A percentile compares a stretch with the other conserved stretches of the same genome.
These are phyloP conservation scores for Luidia sarsii DNA, from an alignment of 53 echinoderm and acorn worm genomes.

Conservation along the genomic window DNA sequence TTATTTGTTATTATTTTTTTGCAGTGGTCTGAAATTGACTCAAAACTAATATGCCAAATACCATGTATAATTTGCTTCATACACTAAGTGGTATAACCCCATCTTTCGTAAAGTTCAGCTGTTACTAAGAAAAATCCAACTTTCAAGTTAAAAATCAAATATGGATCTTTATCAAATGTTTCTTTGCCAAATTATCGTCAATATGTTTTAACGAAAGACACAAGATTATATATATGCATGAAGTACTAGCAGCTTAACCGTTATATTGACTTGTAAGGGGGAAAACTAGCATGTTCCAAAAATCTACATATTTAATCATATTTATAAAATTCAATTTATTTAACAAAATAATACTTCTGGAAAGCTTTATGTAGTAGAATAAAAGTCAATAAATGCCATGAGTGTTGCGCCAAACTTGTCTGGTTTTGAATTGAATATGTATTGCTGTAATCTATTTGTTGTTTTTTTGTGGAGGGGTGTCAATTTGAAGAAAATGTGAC, in stretches of 20 bases:
- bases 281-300: slow-evolving; percentile 36
- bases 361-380: slow-evolving; percentile 53
- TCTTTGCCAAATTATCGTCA: background rate
- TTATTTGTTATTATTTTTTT: no score
- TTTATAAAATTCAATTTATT: slow-evolving; percentile 30
- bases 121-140: background rate
- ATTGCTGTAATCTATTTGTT: no score
- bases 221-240: slow-evolving; percentile 41
- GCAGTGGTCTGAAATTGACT: no score
- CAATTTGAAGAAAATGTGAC: no score
- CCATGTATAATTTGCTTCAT: background rate
- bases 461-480: no score
- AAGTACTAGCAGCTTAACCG: slow-evolving; percentile 43
- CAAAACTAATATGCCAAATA: slow-evolving; percentile 10
- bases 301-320: slow-evolving; percentile 39
- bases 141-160: background rate
- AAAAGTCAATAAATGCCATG: slow-evolving; percentile 28
- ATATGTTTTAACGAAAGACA: background rate
- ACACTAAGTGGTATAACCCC: background rate
- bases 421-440: no score
- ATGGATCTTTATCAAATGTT: background rate
- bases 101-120: background rate
- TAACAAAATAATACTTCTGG: slow-evolving; percentile 29
- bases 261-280: slow-evolving; percentile 6
- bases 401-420: slow-evolving; percentile 47